Base-by-base conservation (phyloP, 2,113 vertebrate species). In the Callionymus lyra region DNA sequence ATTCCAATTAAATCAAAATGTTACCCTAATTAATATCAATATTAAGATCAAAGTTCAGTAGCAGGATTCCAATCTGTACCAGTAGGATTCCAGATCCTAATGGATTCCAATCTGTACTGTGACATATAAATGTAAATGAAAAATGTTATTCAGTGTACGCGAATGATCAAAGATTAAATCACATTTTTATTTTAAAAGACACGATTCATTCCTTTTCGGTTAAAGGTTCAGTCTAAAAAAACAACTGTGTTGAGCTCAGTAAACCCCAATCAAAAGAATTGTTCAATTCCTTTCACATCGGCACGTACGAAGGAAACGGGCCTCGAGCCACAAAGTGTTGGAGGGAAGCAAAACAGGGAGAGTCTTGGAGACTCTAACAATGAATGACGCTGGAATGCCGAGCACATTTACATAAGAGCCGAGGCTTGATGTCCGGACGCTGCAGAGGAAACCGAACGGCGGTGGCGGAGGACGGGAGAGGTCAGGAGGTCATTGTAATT, bases 231-330 rank as follows among this genome's bases (percentile, higher is more conserved):
- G 38, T 43, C 41, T 50, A 55, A 32, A 46, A 34, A 35, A 34
- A 48, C 17, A 32, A 13, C 14, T 36, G 37, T 65, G 55, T n/a
- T 15, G 6, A 15, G 17, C 31, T 65, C 47, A 32, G 37, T 41
- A 35, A 47, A 64, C 40, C 44, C 40, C 31, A 18, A 50, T 35
- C 32, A 39, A 59, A 68, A 59, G 52, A 63, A 60, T 45, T 13
- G 44, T 44, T 19, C 33, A 35, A 46, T 50, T 59, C 54, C 18
- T 46, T 56, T 62, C 48, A 62, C 4, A 27, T 31, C 33, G 57
- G 64, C 73, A 80, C 65, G 65, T 75, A 80, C 52, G 41, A 39
- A 78, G 79, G 80, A 85, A 84, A 72, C 55, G 53, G 58, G 62
- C 56, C 34, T 13, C 53, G 18, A 38, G 54, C 71, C 58, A 74